phyloP scores from a whole-genome alignment of 2,797 vertebrate species.

The Periophthalmus magnuspinnatus region DNA sequence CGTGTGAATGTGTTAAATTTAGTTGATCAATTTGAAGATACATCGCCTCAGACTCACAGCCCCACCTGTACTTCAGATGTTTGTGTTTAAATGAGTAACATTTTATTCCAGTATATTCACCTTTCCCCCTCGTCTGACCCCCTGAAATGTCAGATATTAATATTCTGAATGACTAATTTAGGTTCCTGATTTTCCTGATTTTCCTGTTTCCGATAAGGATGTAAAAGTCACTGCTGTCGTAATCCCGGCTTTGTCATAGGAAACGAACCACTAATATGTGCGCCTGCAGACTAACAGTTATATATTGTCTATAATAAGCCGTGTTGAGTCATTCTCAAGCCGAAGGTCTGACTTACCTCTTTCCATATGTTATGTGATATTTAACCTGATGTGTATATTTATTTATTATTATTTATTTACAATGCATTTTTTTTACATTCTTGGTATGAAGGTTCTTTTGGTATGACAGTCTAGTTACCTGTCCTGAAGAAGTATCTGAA shows the following conservation, averaged over 20 bases:
- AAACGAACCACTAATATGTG: background rate
- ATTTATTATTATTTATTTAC: no score
- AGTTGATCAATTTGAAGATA: no score
- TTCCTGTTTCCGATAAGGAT: conserved; percentile 20
- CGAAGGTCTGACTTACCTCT: no score
- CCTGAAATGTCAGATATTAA: background rate
- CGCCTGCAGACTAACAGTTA: background rate
- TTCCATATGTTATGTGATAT: no score
- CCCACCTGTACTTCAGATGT: background rate
- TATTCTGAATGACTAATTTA: conserved; percentile 12
- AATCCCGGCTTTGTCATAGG: conserved; percentile 1
- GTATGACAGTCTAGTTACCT: no score
- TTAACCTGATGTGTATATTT: no score
- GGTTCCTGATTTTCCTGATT: background rate
- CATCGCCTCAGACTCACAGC: background rate
- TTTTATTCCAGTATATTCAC: background rate
- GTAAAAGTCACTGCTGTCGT: conserved; percentile 18
- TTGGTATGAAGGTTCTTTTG: no score
- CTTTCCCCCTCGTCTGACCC: background rate
- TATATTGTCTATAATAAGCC: background rate
- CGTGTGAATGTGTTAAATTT: no score
- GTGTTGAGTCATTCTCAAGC: no score
- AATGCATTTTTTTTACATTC: no score
- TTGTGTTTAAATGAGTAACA: background rate
- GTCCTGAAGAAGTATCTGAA: no score